Percentiles rank a stretch among this genome's conserved stretches.
These are phyloP conservation scores for Collichthys lucidus DNA, from an alignment of 2,113 vertebrate genomes.

Conservation along the genomic window DNA sequence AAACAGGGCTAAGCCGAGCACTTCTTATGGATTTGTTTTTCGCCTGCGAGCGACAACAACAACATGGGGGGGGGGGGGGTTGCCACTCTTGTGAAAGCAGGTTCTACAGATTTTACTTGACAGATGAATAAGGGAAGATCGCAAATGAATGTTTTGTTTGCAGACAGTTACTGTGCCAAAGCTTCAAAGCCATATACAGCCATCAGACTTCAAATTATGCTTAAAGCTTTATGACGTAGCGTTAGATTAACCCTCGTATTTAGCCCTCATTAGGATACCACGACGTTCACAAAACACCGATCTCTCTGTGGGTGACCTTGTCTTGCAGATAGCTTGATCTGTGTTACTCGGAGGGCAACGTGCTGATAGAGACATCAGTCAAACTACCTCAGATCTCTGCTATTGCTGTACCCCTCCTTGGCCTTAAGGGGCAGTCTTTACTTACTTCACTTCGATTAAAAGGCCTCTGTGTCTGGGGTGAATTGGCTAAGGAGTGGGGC, in stretches of 20 bases:
- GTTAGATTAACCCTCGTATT: slow-evolving; percentile 25
- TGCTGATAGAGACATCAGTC: slow-evolving; percentile 35
- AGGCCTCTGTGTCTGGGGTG: slow-evolving; percentile 41
- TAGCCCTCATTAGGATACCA: slow-evolving; percentile 10
- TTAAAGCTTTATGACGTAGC: slow-evolving; percentile 17
- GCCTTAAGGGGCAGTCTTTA: slow-evolving; percentile 70
- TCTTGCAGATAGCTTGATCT: slow-evolving; percentile 24
- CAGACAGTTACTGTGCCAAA: slow-evolving; percentile 68
- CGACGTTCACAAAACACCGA: neutral
- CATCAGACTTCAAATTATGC: slow-evolving; percentile 46
- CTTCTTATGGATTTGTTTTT: slow-evolving; percentile 76
- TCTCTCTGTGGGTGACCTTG: slow-evolving; percentile 6
- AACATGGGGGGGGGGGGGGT: slow-evolving; percentile 63
- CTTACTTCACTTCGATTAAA: slow-evolving; percentile 34
- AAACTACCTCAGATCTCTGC: neutral
- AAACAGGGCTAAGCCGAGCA: slow-evolving; percentile 69
- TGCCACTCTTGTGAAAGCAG: slow-evolving; percentile 73
- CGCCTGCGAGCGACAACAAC: slow-evolving; percentile 77
- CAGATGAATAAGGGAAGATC: slow-evolving; percentile 71
- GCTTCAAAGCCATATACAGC: slow-evolving; percentile 53
- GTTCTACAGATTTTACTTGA: slow-evolving; percentile 77
- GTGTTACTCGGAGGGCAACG: neutral
- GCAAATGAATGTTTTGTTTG: slow-evolving; percentile 75
- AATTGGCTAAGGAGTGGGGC: slow-evolving; percentile 30
- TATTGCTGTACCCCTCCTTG: slow-evolving; percentile 24